Conservation (phyloP, 2,797 vertebrate genomes). For the Avahi laniger region DNA sequence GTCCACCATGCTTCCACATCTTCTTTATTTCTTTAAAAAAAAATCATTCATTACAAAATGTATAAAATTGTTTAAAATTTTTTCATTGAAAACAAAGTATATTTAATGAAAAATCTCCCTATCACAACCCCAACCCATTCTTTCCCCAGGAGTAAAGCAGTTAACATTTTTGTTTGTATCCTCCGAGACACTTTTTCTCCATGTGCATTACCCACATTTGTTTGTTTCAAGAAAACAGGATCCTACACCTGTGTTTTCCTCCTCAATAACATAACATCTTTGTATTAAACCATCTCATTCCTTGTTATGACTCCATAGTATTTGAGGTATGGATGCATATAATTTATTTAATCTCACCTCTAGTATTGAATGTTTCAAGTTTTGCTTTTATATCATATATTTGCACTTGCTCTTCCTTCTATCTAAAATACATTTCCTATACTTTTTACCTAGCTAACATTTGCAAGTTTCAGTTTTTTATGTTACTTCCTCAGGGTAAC, state of each 20-base stretch:
- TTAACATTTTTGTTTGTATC: not conserved
- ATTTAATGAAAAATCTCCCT: conserved; percentile 29
- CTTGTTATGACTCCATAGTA: not conserved
- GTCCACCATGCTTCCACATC: not conserved
- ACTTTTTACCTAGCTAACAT: not conserved
- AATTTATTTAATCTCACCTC: not conserved
- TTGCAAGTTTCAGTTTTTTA: not conserved
- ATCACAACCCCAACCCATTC: not conserved
- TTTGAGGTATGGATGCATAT: not conserved
- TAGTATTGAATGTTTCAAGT: not conserved
- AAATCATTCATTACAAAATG: not conserved
- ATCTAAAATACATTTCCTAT: not conserved
- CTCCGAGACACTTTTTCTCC: not conserved
- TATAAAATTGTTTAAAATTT: not conserved
- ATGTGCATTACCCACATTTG: not conserved
- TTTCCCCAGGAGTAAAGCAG: not conserved
- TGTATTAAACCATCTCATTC: not conserved
- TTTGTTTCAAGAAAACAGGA: not conserved
- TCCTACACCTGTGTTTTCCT: not conserved
- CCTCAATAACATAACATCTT: not conserved
- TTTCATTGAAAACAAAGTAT: not conserved
- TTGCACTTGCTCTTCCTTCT: not conserved
- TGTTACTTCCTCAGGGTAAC: not conserved
- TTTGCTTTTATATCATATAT: conserved; percentile 1
- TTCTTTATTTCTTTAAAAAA: not conserved